Base-by-base conservation (phyloP, 53 echinoderm and acorn worm species). In the Glandiceps talaboti region DNA sequence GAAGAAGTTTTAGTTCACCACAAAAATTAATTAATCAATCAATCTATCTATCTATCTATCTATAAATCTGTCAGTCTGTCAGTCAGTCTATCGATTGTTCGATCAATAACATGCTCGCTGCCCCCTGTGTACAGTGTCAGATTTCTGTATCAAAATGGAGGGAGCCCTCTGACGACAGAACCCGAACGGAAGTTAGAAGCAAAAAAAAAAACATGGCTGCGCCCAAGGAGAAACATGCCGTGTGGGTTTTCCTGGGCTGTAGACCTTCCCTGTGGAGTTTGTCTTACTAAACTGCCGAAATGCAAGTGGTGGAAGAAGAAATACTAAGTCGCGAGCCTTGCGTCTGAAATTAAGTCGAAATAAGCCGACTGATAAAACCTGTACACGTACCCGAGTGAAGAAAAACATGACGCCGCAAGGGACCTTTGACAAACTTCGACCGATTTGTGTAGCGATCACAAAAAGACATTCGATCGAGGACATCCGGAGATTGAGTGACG, bases 361-460 rank as follows among this genome's bases (percentile, higher is more conserved):
- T n/a, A n/a, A n/a, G n/a, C n/a, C n/a, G 64, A 6, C 6, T 45
- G 64, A 20, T 12, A 6, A 45, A 45, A 20, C 20, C 20, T 45
- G 64, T 6, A 45, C 6, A 12, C 64, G 6, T 45, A 12, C 64
- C 64, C 20, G 6, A 20, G 64, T 20, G 64, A 45, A n/a, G n/a
- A n/a, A n/a, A n/a, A n/a, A n/a, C n/a, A n/a, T 45, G 64, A 45
- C 64, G 6, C 64, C 6, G 6, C 64, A 45, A 20, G 20, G 6
- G 64, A 32, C 79, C 1, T 96, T 96, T 32, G 81, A 96, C 27
- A 28, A 74, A 27, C 82, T 96, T 12, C 78, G 85, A 31, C 96
- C 96, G 1, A 31, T 96, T 27, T 96, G 96, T 80, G 92, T 96
- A n/a, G 74, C 30, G 33, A 74, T 96, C 77, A 83, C 90, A 31